Conservation (phyloP, 2,113 vertebrate genomes). For the Arvicanthis niloticus region DNA sequence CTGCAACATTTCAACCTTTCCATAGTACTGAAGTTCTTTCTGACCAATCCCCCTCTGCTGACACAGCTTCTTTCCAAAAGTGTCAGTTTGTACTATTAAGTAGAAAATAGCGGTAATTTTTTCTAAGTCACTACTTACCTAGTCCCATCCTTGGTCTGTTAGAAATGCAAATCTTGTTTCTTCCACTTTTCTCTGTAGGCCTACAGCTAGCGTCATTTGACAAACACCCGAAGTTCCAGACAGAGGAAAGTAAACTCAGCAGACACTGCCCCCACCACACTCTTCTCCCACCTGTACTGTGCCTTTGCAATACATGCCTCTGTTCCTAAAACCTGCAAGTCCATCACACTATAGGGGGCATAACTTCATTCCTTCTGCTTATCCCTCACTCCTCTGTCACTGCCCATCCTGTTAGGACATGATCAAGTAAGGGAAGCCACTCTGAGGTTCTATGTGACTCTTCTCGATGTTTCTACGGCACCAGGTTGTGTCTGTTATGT, state of each 20-base stretch:
- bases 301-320: too few species aligned
- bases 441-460: neutral
- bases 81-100: neutral
- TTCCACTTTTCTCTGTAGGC: too few species aligned
- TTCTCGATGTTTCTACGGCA: neutral
- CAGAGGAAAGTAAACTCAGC: neutral
- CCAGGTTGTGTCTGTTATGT: neutral
- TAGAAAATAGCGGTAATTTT: neutral
- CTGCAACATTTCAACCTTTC: neutral
- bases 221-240: neutral
- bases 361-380: neutral
- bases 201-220: neutral
- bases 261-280: too few species aligned
- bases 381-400: neutral
- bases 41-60: neutral
- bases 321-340: neutral
- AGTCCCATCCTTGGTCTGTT: neutral
- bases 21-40: neutral
- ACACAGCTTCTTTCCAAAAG: neutral
- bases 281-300: rapidly evolving
- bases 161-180: neutral
- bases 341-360: neutral
- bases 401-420: neutral
- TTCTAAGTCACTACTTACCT: neutral
- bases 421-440: neutral